These are phyloP conservation scores for Dicycla oo DNA, from an alignment of 2,888 invertebrate genomes.

Conservation along the genomic window DNA sequence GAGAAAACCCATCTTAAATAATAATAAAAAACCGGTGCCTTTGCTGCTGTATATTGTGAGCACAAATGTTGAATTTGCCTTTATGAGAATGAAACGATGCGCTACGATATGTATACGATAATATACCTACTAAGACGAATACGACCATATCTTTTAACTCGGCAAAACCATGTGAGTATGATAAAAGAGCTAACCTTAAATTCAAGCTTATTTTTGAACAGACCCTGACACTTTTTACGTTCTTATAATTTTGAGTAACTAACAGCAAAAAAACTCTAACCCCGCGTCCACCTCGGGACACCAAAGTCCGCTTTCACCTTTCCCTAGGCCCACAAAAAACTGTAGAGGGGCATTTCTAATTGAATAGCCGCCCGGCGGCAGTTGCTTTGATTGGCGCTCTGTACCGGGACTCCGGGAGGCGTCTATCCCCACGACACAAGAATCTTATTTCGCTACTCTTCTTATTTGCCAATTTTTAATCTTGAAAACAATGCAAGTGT, in stretches of 20 bases:
- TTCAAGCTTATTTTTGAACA: not conserved
- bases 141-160: not conserved
- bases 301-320: conserved; percentile 13
- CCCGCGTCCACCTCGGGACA: not conserved
- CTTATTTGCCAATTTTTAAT: conserved; percentile 61
- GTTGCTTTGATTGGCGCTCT: conserved; percentile 76
- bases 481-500: conserved; percentile 44
- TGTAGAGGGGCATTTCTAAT: conserved; percentile 74
- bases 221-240: not conserved
- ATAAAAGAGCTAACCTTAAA: not conserved
- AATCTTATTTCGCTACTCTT: conserved; percentile 50
- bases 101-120: not conserved
- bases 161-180: not conserved
- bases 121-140: too few relatives aligned
- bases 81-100: not conserved
- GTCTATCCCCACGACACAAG: conserved; percentile 49
- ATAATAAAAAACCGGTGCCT: too few relatives aligned
- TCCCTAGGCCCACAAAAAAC: conserved; percentile 41
- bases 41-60: not conserved
- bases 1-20: too few relatives aligned
- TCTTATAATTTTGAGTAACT: not conserved
- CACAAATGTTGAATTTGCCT: not conserved
- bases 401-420: conserved; percentile 45
- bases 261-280: not conserved
- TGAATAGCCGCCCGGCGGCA: conserved; percentile 79